A percentile compares a stretch with the other conserved stretches of the same genome.
phyloP scores from a whole-genome alignment of 2,113 vertebrate genomes.

The Acanthisitta chloris region DNA sequence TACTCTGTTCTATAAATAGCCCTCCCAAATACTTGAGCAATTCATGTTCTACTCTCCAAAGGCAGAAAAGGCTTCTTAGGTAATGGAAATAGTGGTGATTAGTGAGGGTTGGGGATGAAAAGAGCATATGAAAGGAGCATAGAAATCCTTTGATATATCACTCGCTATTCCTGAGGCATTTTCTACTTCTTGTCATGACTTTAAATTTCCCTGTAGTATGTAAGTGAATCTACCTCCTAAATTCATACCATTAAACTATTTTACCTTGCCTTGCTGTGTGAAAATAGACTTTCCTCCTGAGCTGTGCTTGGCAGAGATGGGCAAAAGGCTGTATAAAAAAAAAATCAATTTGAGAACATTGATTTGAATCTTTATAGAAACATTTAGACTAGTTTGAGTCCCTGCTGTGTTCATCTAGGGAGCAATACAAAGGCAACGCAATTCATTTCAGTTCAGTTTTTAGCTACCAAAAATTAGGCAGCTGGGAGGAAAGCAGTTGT shows the following conservation, averaged over 20 bases:
- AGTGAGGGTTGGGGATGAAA: constrained; percentile 20
- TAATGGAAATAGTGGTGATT: constrained; percentile 36
- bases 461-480: not conserved
- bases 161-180: not conserved
- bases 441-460: not conserved
- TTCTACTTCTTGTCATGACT: constrained; percentile 23
- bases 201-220: not conserved
- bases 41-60: not conserved
- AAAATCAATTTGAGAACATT: not conserved
- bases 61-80: not conserved
- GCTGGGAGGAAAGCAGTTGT: not conserved
- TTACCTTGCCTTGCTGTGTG: not conserved
- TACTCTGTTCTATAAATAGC: not conserved
- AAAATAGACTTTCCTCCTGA: not conserved
- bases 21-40: not conserved
- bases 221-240: not conserved
- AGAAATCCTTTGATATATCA: constrained; percentile 31
- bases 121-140: constrained; percentile 21
- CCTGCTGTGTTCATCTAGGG: not conserved
- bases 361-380: not conserved
- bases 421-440: not conserved
- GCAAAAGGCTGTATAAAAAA: not conserved
- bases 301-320: not conserved
- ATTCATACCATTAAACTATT: not conserved
- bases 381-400: not conserved